A percentile compares a stretch with the other conserved stretches of the same genome.
phyloP scores from a whole-genome alignment of 2,113 vertebrate species.

The Salvelinus alpinus region DNA sequence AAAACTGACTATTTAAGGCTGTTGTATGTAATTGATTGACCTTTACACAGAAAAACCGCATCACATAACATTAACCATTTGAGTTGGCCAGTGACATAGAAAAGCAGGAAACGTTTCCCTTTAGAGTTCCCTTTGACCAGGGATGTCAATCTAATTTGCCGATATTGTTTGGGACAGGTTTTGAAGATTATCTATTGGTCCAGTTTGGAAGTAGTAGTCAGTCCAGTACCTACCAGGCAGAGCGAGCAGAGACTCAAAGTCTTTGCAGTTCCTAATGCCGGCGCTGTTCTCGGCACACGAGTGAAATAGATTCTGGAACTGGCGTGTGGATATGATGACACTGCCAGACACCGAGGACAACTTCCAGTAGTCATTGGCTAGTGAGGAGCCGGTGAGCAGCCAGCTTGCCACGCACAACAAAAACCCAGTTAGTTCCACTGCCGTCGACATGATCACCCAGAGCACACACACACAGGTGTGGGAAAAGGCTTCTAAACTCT shows the following conservation, averaged over 20 bases:
- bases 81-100: too few relatives aligned
- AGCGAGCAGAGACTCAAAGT: conserved; percentile 67
- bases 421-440: conserved; percentile 63
- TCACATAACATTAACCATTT: too few relatives aligned
- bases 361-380: conserved; percentile 72
- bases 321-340: conserved; percentile 59
- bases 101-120: too few relatives aligned
- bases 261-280: conserved; percentile 72
- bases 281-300: conserved; percentile 72
- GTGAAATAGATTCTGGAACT: conserved; percentile 77
- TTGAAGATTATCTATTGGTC: background rate
- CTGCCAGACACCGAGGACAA: conserved; percentile 56
- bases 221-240: conserved; percentile 58
- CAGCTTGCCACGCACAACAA: conserved; percentile 68
- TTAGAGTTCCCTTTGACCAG: too few relatives aligned
- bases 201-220: too few relatives aligned
- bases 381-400: conserved; percentile 59
- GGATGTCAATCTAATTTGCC: too few relatives aligned
- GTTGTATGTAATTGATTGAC: too few relatives aligned
- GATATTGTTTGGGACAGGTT: background rate
- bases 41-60: too few relatives aligned
- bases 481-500: background rate
- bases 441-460: conserved; percentile 56
- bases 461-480: background rate
- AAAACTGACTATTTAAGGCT: too few relatives aligned